Evolutionary conservation across 1,140 invertebrate species (phyloP).

Genomic region (Drosophila sechellia): DNA sequence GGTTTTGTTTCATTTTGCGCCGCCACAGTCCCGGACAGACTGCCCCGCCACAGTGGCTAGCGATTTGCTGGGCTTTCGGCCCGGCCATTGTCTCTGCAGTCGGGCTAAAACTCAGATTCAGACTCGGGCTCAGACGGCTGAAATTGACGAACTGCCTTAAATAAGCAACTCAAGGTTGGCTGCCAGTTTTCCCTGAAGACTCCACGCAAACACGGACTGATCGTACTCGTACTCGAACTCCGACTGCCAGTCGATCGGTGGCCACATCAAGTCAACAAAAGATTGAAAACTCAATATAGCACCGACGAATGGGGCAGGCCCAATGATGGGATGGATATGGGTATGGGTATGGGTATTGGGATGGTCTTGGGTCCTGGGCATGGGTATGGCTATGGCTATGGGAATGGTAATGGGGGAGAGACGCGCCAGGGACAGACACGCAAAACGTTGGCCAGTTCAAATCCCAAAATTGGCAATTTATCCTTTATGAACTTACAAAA

Average conservation of each 20-base stretch:
- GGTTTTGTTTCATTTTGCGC: conserved; percentile 83
- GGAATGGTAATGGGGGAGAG: conserved; percentile 10
- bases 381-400: conserved; percentile 1
- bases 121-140: conserved; percentile 36
- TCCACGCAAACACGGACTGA: conserved; percentile 32
- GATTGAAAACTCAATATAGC: conserved; percentile 84
- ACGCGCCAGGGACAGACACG: conserved; percentile 59
- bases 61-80: conserved; percentile 64
- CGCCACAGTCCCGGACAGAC: conserved; percentile 52
- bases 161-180: conserved; percentile 81
- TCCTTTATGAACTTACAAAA: conserved; percentile 84
- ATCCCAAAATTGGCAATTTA: conserved; percentile 84
- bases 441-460: conserved; percentile 80
- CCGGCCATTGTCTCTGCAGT: conserved; percentile 56
- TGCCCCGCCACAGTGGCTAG: conserved; percentile 76
- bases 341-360: conserved; percentile 35
- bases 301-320: conserved; percentile 54
- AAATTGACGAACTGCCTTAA: conserved; percentile 79
- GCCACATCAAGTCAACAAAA: conserved; percentile 82
- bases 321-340: conserved; percentile 52
- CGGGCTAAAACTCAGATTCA: conserved; percentile 3
- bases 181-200: conserved; percentile 82
- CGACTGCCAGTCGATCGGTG: conserved; percentile 65
- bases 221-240: conserved; percentile 6
- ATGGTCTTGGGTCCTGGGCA: neutral